Conservation (phyloP, 2,113 vertebrate species). For the Spea multiplicata region DNA sequence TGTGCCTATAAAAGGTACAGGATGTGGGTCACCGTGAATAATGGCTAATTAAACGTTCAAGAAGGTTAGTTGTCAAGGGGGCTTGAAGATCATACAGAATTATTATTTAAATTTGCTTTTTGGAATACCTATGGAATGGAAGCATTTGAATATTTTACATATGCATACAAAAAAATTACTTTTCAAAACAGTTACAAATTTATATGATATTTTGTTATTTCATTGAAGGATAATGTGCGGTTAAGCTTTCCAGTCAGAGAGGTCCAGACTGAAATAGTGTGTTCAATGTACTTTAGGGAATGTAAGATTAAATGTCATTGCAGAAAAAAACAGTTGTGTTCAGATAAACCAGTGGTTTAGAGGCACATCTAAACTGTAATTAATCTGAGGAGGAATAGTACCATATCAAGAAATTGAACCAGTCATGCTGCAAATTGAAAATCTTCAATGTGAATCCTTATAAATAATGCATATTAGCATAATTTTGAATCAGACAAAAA, state of each 20-base stretch:
- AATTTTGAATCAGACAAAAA: slow-evolving; percentile 44
- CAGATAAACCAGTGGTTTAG: slow-evolving; percentile 56
- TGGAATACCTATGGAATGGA: too few relatives aligned
- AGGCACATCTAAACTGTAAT: slow-evolving; percentile 65
- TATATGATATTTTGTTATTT: background rate
- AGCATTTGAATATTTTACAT: background rate
- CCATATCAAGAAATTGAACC: slow-evolving; percentile 67
- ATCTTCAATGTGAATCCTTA: slow-evolving; percentile 63
- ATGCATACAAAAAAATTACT: slow-evolving; percentile 17
- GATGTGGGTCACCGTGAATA: slow-evolving; percentile 28
- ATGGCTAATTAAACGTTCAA: slow-evolving; percentile 25
- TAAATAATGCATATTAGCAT: slow-evolving; percentile 63
- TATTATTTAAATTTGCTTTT: background rate
- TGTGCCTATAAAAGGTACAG: slow-evolving; percentile 13
- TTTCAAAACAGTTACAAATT: background rate
- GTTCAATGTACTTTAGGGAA: slow-evolving; percentile 49
- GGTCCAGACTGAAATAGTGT: slow-evolving; percentile 17
- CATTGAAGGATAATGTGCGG: background rate
- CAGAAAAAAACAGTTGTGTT: slow-evolving; percentile 58
- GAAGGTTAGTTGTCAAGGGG: slow-evolving; percentile 36
- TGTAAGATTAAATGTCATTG: slow-evolving; percentile 52
- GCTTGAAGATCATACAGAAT: slow-evolving; percentile 31
- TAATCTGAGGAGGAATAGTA: slow-evolving; percentile 60
- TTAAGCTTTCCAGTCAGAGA: slow-evolving; percentile 8
- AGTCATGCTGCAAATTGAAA: slow-evolving; percentile 71